Conservation (phyloP, 1,140 invertebrate species). For the Cydia amplana region DNA sequence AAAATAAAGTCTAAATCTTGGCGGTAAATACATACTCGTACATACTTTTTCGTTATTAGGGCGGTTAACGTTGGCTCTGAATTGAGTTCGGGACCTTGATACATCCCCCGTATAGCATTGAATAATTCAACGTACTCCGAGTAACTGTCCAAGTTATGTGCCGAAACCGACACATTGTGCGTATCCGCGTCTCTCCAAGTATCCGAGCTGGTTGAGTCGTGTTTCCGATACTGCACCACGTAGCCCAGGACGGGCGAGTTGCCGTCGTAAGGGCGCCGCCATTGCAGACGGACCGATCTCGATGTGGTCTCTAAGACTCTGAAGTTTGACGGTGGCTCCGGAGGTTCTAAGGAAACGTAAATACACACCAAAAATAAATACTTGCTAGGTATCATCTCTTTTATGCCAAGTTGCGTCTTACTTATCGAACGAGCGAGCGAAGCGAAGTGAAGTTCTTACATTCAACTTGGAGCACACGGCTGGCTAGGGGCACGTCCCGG, state of each 20-base stretch:
- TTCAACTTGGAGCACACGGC: too few relatives aligned
- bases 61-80: too few relatives aligned
- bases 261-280: constrained; percentile 89
- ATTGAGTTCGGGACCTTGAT: too few relatives aligned
- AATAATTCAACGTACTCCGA: constrained; percentile 50
- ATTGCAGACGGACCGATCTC: constrained; percentile 85
- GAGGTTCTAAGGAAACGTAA: constrained; percentile 80
- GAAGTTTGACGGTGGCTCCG: constrained; percentile 85
- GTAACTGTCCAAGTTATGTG: constrained; percentile 55
- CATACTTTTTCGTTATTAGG: too few relatives aligned
- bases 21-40: too few relatives aligned
- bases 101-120: too few relatives aligned
- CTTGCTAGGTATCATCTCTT: too few relatives aligned
- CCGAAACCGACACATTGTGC: constrained; percentile 68
- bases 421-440: too few relatives aligned
- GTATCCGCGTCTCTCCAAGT: constrained; percentile 71
- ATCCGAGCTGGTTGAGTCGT: constrained; percentile 62
- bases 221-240: constrained; percentile 83
- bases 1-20: too few relatives aligned
- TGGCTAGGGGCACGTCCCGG: too few relatives aligned
- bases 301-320: constrained; percentile 85
- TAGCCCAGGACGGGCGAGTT: constrained; percentile 90
- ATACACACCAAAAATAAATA: constrained; percentile 6
- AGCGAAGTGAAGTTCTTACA: too few relatives aligned
- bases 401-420: too few relatives aligned